phyloP scores from a whole-genome alignment of 2,888 invertebrate species.

The Callyntrura guangdongensis region DNA sequence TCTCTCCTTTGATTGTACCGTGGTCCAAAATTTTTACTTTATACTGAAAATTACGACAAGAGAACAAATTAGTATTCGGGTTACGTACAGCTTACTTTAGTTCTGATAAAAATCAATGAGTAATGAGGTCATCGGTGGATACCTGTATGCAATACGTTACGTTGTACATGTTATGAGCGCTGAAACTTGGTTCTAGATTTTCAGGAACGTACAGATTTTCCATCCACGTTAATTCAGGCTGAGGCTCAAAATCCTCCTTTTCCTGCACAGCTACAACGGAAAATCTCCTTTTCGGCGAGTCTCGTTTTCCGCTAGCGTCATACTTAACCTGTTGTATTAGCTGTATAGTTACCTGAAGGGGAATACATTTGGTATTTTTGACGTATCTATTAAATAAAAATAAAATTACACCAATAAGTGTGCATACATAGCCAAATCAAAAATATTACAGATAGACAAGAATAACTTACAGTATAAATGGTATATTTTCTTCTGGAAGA shows the following conservation, averaged over 20 bases:
- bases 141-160: slow-evolving; percentile 70
- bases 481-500: slow-evolving; percentile 66
- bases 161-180: slow-evolving; percentile 55
- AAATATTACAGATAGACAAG: too few relatives aligned
- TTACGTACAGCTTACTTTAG: too few relatives aligned
- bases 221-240: slow-evolving; percentile 69
- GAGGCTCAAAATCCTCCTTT: slow-evolving; percentile 57
- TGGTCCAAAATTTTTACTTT: slow-evolving; percentile 71
- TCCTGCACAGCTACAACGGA: slow-evolving; percentile 44
- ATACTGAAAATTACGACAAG: slow-evolving; percentile 44
- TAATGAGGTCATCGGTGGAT: too few relatives aligned
- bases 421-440: too few relatives aligned
- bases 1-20: slow-evolving; percentile 67
- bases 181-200: slow-evolving; percentile 59
- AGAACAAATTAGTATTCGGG: too few relatives aligned
- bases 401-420: too few relatives aligned
- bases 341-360: slow-evolving; percentile 58
- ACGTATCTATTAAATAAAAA: neutral
- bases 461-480: slow-evolving; percentile 62
- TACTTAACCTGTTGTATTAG: slow-evolving; percentile 56
- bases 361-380: slow-evolving; percentile 66
- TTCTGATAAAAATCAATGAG: too few relatives aligned
- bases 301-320: slow-evolving; percentile 66
- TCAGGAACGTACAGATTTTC: slow-evolving; percentile 39
- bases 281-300: slow-evolving; percentile 48